phyloP scores from a whole-genome alignment of 2,888 invertebrate species.

The Sepiola atlantica region DNA sequence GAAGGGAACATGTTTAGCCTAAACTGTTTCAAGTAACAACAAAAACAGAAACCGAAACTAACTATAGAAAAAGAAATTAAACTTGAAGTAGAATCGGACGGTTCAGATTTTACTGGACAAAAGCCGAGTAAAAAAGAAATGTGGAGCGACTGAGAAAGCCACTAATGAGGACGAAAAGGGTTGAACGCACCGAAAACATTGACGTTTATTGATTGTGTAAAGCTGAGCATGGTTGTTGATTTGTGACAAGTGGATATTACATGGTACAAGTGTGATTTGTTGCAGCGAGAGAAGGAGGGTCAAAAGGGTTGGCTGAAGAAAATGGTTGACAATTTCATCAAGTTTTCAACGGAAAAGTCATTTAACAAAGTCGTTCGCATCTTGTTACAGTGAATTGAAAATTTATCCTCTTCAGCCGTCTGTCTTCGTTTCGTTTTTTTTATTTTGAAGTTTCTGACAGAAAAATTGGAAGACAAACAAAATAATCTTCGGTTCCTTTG shows the following conservation, averaged over 20 bases:
- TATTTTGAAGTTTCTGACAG: not conserved
- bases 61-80: not conserved
- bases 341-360: not conserved
- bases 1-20: not conserved
- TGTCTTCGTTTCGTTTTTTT: not conserved
- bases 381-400: not conserved
- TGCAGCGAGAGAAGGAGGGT: not conserved
- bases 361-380: not conserved
- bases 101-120: not conserved
- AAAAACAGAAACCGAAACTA: no score
- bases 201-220: not conserved
- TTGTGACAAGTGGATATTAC: not conserved
- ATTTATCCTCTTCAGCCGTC: not conserved
- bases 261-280: not conserved
- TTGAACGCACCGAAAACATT: not conserved
- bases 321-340: not conserved
- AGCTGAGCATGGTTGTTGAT: not conserved
- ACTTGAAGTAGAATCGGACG: not conserved
- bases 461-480: not conserved
- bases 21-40: not conserved
- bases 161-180: not conserved
- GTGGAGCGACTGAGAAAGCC: not conserved
- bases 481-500: not conserved
- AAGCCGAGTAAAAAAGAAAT: not conserved
- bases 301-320: no score